Base-by-base conservation (phyloP, 1,140 invertebrate species). In the Drosophila bifasciata region DNA sequence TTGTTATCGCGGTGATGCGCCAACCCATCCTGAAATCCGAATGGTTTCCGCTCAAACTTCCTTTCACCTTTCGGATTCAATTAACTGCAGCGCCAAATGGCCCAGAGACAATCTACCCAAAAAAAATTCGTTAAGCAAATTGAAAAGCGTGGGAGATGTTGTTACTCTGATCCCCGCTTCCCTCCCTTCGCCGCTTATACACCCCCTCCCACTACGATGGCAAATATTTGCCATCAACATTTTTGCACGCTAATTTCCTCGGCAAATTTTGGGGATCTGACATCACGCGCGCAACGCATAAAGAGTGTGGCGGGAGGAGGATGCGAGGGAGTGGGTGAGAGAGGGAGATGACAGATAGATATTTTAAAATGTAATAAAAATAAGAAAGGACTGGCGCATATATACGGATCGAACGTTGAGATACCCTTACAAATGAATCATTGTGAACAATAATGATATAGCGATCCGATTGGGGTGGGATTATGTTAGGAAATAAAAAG, bases 41-140 rank as follows among this genome's bases (percentile, higher is more conserved):
- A 48, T 73, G 41, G 52, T 25, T 40, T 50, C 44, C 56, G 32
- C 32, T 50, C 48, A 23, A 40, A 48, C 51, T 74, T 85, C 83
- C 83, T 88, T 88, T 88, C 83, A 88, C 83, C 83, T 88, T 88
- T 88, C 83, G 70, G 88, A 83, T 88, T 88, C 83, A 88, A 88
- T 88, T 88, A 88, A 88, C 83, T 88, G 83, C 83, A 88, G 70
- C 32, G 32, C 63, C 78, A 64, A 86, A 80, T 85, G 74, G 32
- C 32, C 53, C 69, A 71, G 79, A 81, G 83, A 76, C 83, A 88
- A 88, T 88, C 83, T 75, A 63, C 66, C 49, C 32, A 13, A 13
- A 13, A 11, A 36, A 86, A 88, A 88, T 78, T 88, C 78, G 78
- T 77, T 78, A 83, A 75, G 60, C 84, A 86, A 88, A 88, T 78